Conservation (phyloP, 2,797 vertebrate species). For the Holocentrus rufus region DNA sequence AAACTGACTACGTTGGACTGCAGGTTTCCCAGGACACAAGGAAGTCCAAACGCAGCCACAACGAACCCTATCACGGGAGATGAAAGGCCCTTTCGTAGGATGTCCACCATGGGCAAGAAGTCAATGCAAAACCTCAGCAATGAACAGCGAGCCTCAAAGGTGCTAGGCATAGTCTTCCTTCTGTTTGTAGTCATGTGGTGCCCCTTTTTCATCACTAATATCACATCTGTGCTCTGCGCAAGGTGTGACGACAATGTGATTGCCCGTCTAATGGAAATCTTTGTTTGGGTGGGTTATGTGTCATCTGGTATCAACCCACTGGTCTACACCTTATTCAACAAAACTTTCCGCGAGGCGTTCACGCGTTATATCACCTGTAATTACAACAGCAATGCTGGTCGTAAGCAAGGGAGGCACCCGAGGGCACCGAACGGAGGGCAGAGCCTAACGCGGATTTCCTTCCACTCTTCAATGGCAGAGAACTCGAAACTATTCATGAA, state of each 20-base stretch:
- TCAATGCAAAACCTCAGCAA: constrained; percentile 95
- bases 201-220: constrained; percentile 97
- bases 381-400: constrained; percentile 74
- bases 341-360: constrained; percentile 95
- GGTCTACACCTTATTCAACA: constrained; percentile 98
- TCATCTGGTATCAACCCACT: constrained; percentile 97
- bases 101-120: constrained; percentile 91
- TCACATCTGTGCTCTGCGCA: constrained; percentile 90
- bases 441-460: constrained; percentile 83
- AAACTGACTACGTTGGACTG: constrained; percentile 83
- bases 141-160: constrained; percentile 96
- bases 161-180: constrained; percentile 96
- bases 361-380: constrained; percentile 94
- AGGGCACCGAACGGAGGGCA: constrained; percentile 74
- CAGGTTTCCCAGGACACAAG: constrained; percentile 74
- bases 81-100: constrained; percentile 82
- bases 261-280: constrained; percentile 91
- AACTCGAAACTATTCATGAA: constrained; percentile 94
- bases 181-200: constrained; percentile 99
- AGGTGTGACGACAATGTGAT: constrained; percentile 85
- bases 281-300: constrained; percentile 97
- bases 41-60: constrained; percentile 43
- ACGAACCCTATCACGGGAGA: constrained; percentile 56
- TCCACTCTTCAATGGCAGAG: constrained; percentile 87
- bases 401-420: constrained; percentile 53